These are phyloP conservation scores for Drosophila macrospina DNA, from an alignment of 2,888 invertebrate species.

Conservation along the genomic window DNA sequence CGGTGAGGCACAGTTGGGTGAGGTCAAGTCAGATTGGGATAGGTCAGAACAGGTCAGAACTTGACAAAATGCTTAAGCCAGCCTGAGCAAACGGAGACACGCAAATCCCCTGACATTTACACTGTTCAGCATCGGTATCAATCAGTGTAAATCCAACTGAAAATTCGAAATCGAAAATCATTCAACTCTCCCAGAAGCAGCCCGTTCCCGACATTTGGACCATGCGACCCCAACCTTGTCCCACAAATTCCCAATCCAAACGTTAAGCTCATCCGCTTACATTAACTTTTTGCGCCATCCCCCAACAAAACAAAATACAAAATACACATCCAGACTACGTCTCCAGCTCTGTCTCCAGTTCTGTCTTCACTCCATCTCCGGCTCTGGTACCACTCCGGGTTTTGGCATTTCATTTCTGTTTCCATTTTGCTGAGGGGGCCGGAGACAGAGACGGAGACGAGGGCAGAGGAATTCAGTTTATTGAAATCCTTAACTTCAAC, in stretches of 20 bases:
- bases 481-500: conserved; percentile 53
- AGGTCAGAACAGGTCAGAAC: conserved; percentile 13
- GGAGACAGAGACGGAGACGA: background rate
- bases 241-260: conserved; percentile 1
- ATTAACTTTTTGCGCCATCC: conserved; percentile 44
- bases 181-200: conserved; percentile 1
- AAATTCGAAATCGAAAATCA: conserved; percentile 16
- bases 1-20: background rate
- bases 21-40: background rate
- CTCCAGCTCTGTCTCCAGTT: background rate
- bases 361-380: background rate
- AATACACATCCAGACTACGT: conserved; percentile 5
- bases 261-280: conserved; percentile 57
- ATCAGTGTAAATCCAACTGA: conserved; percentile 33
- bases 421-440: background rate
- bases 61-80: conserved; percentile 7
- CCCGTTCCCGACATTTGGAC: background rate
- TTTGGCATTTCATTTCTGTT: conserved; percentile 10
- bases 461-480: conserved; percentile 20
- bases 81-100: conserved; percentile 4
- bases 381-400: conserved; percentile 13
- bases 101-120: conserved; percentile 30
- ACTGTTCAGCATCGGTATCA: conserved; percentile 28
- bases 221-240: background rate
- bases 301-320: conserved; percentile 20